Evolutionary conservation across 2,113 vertebrate species (phyloP).

Genomic region (Cololabis saira): DNA sequence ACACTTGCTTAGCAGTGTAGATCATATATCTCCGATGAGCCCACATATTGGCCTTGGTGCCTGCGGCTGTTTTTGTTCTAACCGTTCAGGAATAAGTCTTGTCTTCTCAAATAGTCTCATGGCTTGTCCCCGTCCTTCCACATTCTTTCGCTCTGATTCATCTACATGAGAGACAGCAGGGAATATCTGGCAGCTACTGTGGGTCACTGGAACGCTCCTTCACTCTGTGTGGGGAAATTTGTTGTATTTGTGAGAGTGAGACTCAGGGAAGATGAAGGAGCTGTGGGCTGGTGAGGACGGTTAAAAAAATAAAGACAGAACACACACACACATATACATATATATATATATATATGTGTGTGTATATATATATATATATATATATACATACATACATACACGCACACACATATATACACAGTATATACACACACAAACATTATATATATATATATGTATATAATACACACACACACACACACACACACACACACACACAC

Average conservation of each 20-base stretch:
- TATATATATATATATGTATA: too few species aligned
- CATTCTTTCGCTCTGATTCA: slow-evolving; percentile 55
- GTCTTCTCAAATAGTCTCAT: slow-evolving; percentile 36
- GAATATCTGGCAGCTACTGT: slow-evolving; percentile 40
- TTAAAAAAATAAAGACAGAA: not conserved
- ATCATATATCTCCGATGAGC: not conserved
- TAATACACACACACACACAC: too few species aligned
- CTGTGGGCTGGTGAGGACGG: slow-evolving; percentile 11
- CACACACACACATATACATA: too few species aligned
- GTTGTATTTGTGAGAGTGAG: slow-evolving; percentile 12
- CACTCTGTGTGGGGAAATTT: slow-evolving; percentile 8
- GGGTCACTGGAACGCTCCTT: slow-evolving; percentile 40
- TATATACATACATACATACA: too few species aligned
- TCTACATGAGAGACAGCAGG: slow-evolving; percentile 46
- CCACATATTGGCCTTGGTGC: not conserved
- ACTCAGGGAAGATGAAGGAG: not conserved
- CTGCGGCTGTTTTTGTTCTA: slow-evolving; percentile 28
- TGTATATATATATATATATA: too few species aligned
- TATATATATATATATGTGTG: too few species aligned
- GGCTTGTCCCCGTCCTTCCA: slow-evolving; percentile 42
- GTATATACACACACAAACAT: too few species aligned
- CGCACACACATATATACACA: too few species aligned
- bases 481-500: too few species aligned
- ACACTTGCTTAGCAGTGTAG: slow-evolving; percentile 7
- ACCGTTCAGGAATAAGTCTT: not conserved